These are phyloP conservation scores for Bergia puertoricense DNA, from an alignment of 92 coral and sea anemone genomes.

Conservation along the genomic window DNA sequence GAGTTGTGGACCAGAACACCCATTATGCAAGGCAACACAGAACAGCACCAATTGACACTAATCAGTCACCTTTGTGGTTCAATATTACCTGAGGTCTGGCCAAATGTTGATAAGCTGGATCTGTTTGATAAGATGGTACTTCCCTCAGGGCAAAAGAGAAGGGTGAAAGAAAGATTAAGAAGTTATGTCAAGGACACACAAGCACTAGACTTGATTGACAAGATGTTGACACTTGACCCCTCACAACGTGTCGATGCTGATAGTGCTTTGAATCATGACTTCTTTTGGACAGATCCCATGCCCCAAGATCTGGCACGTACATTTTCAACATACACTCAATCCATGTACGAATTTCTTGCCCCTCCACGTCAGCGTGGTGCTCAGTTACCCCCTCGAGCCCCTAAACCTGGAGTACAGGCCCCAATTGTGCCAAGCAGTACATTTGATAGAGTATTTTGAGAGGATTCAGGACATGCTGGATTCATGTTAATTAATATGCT, in stretches of 20 bases:
- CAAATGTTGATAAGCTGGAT: constrained; percentile 90
- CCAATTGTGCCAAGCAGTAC: constrained; percentile 79
- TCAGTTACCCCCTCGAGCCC: constrained; percentile 62
- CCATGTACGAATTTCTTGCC: constrained; percentile 97
- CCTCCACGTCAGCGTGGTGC: constrained; percentile 90
- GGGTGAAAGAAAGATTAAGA: constrained; percentile 88
- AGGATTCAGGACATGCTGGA: not conserved
- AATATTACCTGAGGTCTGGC: constrained; percentile 92
- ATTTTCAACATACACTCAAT: constrained; percentile 80
- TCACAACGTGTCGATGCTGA: constrained; percentile 93
- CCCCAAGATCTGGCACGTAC: constrained; percentile 94
- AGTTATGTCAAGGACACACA: constrained; percentile 86
- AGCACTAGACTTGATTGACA: constrained; percentile 95
- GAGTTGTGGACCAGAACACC: constrained; percentile 99
- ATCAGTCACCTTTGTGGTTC: constrained; percentile 96
- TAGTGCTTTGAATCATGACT: constrained; percentile 91
- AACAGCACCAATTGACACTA: constrained; percentile 91
- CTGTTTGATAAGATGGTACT: constrained; percentile 87
- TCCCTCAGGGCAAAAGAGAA: constrained; percentile 83
- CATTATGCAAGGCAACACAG: constrained; percentile 98
- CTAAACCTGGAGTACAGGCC: constrained; percentile 65
- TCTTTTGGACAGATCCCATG: constrained; percentile 99
- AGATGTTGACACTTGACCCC: constrained; percentile 90
- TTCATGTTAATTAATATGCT: not conserved
- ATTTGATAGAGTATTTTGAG: constrained; percentile 85